Conservation (phyloP, 2,888 invertebrate genomes). For the Pimpla rufipes region DNA sequence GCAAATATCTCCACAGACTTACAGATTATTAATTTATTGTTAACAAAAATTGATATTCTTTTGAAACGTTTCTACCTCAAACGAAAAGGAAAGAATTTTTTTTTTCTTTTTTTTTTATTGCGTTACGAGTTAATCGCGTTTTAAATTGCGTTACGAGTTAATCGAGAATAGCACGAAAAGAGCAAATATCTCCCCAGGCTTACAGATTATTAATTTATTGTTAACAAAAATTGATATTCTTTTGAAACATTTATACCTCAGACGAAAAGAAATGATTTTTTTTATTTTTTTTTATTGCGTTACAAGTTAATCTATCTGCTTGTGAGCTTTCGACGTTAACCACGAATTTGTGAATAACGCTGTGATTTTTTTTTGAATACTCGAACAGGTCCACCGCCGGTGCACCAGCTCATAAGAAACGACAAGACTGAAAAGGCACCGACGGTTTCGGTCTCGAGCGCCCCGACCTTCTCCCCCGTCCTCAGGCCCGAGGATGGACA, state of each 20-base stretch:
- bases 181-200: no score
- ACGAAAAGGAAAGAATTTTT: no score
- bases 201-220: no score
- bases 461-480: slow-evolving; percentile 84
- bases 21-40: no score
- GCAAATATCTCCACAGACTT: no score
- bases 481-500: slow-evolving; percentile 84
- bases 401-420: slow-evolving; percentile 84
- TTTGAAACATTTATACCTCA: no score
- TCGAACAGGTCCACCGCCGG: slow-evolving; percentile 82
- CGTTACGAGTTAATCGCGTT: background rate
- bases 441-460: slow-evolving; percentile 84
- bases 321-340: no score
- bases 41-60: no score
- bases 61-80: no score
- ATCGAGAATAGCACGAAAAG: no score
- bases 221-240: no score
- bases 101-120: background rate
- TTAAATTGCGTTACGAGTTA: no score
- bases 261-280: background rate
- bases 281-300: background rate
- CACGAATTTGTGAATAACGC: background rate
- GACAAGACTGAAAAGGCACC: slow-evolving; percentile 85
- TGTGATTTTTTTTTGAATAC: slow-evolving; percentile 25
- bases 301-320: background rate